A percentile compares a stretch with the other conserved stretches of the same genome.
Conservation (phyloP, 2,113 vertebrate species). For the Ceratotherium simum region DNA sequence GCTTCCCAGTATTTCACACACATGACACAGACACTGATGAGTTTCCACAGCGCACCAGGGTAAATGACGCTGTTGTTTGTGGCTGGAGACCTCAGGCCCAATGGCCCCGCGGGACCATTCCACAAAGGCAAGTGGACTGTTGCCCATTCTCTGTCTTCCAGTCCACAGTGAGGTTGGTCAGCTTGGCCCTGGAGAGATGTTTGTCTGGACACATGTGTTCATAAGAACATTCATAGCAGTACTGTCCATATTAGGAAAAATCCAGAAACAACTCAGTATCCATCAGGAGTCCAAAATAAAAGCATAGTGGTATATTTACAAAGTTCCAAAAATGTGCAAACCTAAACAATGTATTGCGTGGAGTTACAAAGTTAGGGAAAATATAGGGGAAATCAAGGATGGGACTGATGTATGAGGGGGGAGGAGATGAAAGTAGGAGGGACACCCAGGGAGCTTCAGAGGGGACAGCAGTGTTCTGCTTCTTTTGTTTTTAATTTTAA, state of each 20-base stretch:
- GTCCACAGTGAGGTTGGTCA: background rate
- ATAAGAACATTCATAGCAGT: accelerated
- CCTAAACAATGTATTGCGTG: background rate
- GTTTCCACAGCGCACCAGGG: background rate
- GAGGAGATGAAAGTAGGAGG: background rate
- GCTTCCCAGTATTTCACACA: background rate
- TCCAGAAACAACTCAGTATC: background rate
- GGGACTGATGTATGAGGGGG: accelerated
- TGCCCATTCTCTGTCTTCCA: background rate
- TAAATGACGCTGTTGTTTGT: background rate
- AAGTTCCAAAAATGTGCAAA: background rate
- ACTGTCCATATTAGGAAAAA: background rate
- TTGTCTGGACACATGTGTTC: background rate
- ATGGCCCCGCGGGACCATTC: background rate
- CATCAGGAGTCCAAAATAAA: background rate
- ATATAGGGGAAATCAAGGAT: background rate
- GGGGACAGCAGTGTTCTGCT: background rate
- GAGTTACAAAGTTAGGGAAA: background rate
- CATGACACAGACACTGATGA: background rate
- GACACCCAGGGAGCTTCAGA: background rate
- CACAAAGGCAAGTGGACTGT: background rate
- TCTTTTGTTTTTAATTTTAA: background rate
- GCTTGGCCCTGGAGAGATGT: background rate
- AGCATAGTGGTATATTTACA: background rate
- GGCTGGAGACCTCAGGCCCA: background rate